A percentile compares a stretch with the other conserved stretches of the same genome.
These are phyloP conservation scores for Pluvianellus socialis DNA, from an alignment of 2,113 vertebrate genomes.

Conservation along the genomic window DNA sequence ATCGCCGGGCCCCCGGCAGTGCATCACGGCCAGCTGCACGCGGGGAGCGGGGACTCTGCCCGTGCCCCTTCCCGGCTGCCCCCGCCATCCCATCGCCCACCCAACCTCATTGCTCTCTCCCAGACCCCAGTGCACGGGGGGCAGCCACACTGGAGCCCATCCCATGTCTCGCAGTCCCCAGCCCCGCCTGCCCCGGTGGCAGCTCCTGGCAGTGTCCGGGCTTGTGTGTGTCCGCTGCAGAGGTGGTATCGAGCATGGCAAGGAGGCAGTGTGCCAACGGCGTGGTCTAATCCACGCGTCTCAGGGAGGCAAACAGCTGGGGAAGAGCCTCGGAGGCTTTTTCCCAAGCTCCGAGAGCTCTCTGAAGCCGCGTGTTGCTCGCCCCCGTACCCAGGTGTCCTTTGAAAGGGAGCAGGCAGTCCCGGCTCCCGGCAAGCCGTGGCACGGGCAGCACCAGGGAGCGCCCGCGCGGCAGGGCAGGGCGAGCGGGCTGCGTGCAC, in stretches of 20 bases:
- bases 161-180: fast-evolving
- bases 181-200: neutral
- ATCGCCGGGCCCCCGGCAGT: neutral
- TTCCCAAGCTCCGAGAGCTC: conserved; percentile 4
- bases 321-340: conserved; percentile 8
- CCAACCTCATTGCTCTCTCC: neutral
- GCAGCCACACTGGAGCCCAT: fast-evolving
- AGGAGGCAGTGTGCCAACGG: neutral
- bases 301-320: neutral
- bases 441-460: neutral
- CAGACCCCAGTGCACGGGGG: neutral
- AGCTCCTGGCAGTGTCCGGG: neutral
- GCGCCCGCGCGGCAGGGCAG: neutral
- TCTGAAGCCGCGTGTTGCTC: neutral
- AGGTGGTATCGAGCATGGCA: fast-evolving
- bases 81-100: neutral
- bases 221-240: neutral
- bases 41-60: neutral
- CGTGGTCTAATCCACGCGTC: neutral
- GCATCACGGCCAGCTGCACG: neutral
- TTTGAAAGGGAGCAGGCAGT: neutral
- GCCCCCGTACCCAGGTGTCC: conserved; percentile 8
- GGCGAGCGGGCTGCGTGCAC: neutral
- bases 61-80: neutral
- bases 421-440: neutral